phyloP scores from a whole-genome alignment of 30 jellyfish, hydroid and myxozoan genomes.

The Cassiopea xamachana region DNA sequence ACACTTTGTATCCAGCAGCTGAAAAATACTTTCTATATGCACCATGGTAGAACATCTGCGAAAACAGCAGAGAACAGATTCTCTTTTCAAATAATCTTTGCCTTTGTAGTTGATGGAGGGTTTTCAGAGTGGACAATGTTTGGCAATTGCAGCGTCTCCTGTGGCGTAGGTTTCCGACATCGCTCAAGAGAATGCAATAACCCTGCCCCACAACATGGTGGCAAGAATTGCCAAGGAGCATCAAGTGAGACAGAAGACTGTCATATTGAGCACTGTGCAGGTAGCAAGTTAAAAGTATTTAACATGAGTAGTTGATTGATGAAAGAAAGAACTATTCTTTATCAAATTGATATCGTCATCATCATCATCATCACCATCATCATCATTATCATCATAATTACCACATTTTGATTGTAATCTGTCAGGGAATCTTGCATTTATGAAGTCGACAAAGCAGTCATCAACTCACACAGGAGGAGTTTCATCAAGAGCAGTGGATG shows the following conservation, averaged over 20 bases:
- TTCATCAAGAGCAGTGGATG: slow-evolving; percentile 67
- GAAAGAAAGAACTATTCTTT: no score
- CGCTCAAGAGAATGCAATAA: slow-evolving; percentile 59
- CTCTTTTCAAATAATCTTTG: not conserved
- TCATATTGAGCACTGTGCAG: slow-evolving; percentile 45
- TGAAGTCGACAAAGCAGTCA: slow-evolving; percentile 64
- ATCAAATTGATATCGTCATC: no score
- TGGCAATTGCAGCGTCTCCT: slow-evolving; percentile 51
- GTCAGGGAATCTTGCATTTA: slow-evolving; percentile 51
- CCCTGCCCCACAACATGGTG: slow-evolving; percentile 63
- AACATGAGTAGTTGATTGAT: no score
- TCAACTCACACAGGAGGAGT: slow-evolving; percentile 43
- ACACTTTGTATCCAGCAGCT: no score
- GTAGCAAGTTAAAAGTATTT: not conserved
- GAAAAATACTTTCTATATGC: no score
- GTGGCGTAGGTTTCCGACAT: slow-evolving; percentile 61
- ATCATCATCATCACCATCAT: no score
- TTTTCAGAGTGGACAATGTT: slow-evolving; percentile 57
- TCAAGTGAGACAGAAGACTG: slow-evolving; percentile 36
- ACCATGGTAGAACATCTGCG: no score
- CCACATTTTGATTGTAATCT: not conserved
- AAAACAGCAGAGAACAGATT: no score
- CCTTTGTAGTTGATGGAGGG: slow-evolving; percentile 57
- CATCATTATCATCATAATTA: no score
- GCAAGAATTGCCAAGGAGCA: slow-evolving; percentile 55